Evolutionary conservation across 92 coral and sea anemone species (phyloP), one percentile per base, ranked within the genome.

Genomic region (Paramuricea clavata): DNA sequence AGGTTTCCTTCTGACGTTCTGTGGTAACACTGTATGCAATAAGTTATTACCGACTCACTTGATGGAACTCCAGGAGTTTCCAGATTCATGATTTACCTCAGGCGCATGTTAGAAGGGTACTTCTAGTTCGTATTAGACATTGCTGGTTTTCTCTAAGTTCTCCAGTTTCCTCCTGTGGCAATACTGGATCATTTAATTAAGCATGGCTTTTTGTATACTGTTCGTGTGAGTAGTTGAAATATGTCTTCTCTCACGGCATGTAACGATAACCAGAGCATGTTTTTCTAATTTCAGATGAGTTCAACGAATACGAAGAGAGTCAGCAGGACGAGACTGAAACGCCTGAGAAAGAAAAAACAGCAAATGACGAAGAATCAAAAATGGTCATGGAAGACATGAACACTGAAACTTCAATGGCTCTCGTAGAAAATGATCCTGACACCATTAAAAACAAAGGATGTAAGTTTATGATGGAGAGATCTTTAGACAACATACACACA

Each of bases 121-220:
- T n/a, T n/a, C n/a, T n/a, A n/a, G n/a, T n/a, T n/a, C n/a, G n/a
- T n/a, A n/a, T n/a, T n/a, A n/a, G n/a, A n/a, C n/a, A n/a, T n/a
- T n/a, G n/a, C n/a, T n/a, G n/a, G n/a, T n/a, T n/a, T n/a, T n/a
- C n/a, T n/a, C n/a, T n/a, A n/a, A n/a, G n/a, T n/a, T n/a, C n/a
- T n/a, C n/a, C n/a, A n/a, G 65, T 57, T 57, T 57, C 23, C 65
- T 57, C 30, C 65, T 57, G 65, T 57, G n/a, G 65, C n/a, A 57
- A 25, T 27, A 57, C 65, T 57, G 65, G 28, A 57, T 13, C 65
- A 57, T 3, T 47, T 47, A 36, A 36, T 36, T 2, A 19, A 49
- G 31, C 8, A n/a, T n/a, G n/a, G n/a, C n/a, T n/a, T n/a, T n/a
- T n/a, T n/a, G n/a, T n/a, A n/a, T n/a, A n/a, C n/a, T n/a, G n/a